Percentiles rank a stretch among this genome's conserved stretches.
Evolutionary conservation across 2,888 invertebrate genomes (phyloP).

Genomic region (Noctua pronuba): DNA sequence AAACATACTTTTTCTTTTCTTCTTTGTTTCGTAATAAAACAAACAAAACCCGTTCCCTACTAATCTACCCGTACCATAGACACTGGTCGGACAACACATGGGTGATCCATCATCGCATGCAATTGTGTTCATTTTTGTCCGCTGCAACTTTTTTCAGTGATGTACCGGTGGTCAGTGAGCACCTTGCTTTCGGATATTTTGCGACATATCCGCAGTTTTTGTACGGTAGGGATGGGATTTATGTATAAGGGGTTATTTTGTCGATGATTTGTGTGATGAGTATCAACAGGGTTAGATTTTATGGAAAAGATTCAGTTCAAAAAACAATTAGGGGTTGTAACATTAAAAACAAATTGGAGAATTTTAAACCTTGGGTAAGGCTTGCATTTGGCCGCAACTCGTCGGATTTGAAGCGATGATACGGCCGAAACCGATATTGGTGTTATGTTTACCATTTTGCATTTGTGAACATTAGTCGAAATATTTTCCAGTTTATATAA

Average conservation of each 20-base stretch:
- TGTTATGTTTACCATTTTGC: background rate
- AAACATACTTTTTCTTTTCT: background rate
- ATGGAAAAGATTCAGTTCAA: background rate
- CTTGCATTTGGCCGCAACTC: too few species aligned
- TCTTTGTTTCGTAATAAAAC: background rate
- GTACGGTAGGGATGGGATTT: conserved; percentile 71
- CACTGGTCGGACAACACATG: conserved; percentile 60
- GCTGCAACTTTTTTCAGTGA: conserved; percentile 70
- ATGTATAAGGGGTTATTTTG: background rate
- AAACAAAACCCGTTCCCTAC: conserved; percentile 50
- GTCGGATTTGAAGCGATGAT: too few species aligned
- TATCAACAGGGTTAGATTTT: background rate
- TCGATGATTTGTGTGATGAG: conserved; percentile 21
- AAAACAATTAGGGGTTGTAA: background rate
- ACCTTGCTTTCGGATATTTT: conserved; percentile 79
- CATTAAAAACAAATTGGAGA: background rate
- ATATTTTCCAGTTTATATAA: background rate
- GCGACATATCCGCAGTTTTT: conserved; percentile 81
- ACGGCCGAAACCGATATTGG: too few species aligned
- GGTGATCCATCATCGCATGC: conserved; percentile 85
- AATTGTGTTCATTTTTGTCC: conserved; percentile 79
- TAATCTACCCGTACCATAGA: conserved; percentile 43
- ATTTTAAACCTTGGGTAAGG: background rate
- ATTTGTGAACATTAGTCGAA: background rate
- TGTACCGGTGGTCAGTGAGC: conserved; percentile 86